Conservation (phyloP, 1,140 invertebrate species). For the Babylonia areolata region DNA sequence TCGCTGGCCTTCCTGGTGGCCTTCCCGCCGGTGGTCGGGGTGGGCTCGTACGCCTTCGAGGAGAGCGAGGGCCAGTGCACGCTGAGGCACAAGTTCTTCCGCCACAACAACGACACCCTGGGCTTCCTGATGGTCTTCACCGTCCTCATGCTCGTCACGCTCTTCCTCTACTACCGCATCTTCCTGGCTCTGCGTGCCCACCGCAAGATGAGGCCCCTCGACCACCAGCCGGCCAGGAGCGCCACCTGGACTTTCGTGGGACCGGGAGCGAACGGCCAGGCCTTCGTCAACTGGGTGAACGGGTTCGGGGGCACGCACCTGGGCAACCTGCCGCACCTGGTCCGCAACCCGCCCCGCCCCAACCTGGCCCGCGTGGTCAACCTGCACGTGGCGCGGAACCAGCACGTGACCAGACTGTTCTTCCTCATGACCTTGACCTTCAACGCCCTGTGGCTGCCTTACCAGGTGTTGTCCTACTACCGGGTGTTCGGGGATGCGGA, state of each 20-base stretch:
- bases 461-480: slow-evolving; percentile 61
- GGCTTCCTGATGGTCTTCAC: slow-evolving; percentile 65
- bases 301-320: slow-evolving; percentile 55
- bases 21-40: slow-evolving; percentile 68
- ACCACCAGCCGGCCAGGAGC: slow-evolving; percentile 62
- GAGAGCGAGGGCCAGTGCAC: slow-evolving; percentile 67
- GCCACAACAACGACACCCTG: slow-evolving; percentile 65
- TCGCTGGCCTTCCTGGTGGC: slow-evolving; percentile 61
- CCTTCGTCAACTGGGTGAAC: slow-evolving; percentile 68
- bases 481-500: slow-evolving; percentile 53
- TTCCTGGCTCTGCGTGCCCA: slow-evolving; percentile 66
- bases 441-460: slow-evolving; percentile 59
- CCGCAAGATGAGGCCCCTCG: slow-evolving; percentile 66
- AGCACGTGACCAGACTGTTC: slow-evolving; percentile 66
- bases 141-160: slow-evolving; percentile 52
- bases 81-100: slow-evolving; percentile 62
- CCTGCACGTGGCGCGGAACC: slow-evolving; percentile 58
- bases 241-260: slow-evolving; percentile 70
- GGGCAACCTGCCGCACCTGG: slow-evolving; percentile 43
- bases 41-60: slow-evolving; percentile 66
- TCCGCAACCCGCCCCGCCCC: slow-evolving; percentile 52
- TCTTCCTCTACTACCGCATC: slow-evolving; percentile 67
- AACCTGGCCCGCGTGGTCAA: slow-evolving; percentile 62
- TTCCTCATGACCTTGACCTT: slow-evolving; percentile 59
- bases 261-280: slow-evolving; percentile 65